Evolutionary conservation across 2,888 invertebrate species (phyloP).

Genomic region (Griposia aprilina): DNA sequence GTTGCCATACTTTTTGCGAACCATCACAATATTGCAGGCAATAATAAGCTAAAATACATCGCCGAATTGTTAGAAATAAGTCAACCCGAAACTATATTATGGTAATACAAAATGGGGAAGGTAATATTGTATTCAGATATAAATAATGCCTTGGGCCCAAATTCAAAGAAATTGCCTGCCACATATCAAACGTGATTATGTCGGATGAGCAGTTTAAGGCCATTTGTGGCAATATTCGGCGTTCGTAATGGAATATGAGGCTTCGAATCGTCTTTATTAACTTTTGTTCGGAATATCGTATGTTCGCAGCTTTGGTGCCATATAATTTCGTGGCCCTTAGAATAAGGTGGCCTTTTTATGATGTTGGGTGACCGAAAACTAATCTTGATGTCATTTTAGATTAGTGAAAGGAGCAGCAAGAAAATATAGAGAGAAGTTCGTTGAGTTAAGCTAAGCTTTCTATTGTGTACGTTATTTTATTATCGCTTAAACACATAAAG

Average conservation of each 20-base stretch:
- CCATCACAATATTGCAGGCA: conserved; percentile 11
- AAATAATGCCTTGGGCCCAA: conserved; percentile 50
- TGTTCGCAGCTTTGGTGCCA: conserved; percentile 16
- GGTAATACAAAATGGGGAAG: conserved; percentile 45
- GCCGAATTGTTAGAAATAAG: conserved; percentile 33
- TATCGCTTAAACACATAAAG: too few species aligned
- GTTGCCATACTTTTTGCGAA: background rate
- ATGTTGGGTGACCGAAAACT: conserved; percentile 35
- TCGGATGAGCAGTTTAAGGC: conserved; percentile 63
- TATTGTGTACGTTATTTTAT: conserved; percentile 4
- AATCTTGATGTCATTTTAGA: conserved; percentile 28
- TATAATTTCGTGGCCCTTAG: conserved; percentile 8
- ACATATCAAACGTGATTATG: conserved; percentile 66
- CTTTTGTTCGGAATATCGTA: conserved; percentile 34
- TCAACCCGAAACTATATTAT: conserved; percentile 51
- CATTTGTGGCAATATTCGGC: conserved; percentile 65
- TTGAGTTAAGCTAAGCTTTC: background rate
- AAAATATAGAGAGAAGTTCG: background rate
- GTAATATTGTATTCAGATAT: conserved; percentile 50
- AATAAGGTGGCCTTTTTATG: conserved; percentile 6
- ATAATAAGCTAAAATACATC: conserved; percentile 14
- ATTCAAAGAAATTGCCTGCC: conserved; percentile 61
- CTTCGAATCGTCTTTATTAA: conserved; percentile 40
- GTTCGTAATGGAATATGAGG: conserved; percentile 50
- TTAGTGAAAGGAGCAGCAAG: background rate